Evolutionary conservation across 2,113 vertebrate genomes (phyloP).

Genomic region (Ceyx melanurus): DNA sequence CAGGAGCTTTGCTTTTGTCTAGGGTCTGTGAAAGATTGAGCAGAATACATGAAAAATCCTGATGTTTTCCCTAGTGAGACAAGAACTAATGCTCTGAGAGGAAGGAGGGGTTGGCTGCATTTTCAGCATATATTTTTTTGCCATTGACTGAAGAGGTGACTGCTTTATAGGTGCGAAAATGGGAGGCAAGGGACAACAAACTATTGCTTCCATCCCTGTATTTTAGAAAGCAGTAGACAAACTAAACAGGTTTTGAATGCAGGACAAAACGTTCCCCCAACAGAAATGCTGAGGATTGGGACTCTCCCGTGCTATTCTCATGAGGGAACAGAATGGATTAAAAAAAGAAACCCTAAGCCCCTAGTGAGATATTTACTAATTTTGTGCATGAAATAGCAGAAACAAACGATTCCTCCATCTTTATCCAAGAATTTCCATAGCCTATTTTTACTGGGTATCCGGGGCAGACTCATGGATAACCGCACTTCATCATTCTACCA

Average conservation of each 20-base stretch:
- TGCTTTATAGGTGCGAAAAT: neutral
- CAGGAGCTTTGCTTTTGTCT: neutral
- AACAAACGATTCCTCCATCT: neutral
- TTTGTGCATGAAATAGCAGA: neutral
- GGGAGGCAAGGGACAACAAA: neutral
- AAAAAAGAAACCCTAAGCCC: neutral
- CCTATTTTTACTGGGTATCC: neutral
- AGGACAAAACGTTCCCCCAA: neutral
- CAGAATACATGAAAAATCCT: neutral
- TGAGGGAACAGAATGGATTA: neutral
- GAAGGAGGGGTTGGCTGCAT: neutral
- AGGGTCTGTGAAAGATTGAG: neutral
- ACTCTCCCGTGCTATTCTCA: neutral
- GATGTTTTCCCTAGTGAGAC: neutral
- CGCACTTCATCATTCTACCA: slow-evolving; percentile 53
- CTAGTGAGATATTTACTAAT: neutral
- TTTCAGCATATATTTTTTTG: neutral
- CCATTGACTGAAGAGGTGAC: neutral
- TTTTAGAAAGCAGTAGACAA: slow-evolving; percentile 3
- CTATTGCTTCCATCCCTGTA: neutral
- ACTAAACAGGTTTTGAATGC: neutral
- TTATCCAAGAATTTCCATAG: neutral
- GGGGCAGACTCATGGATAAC: slow-evolving; percentile 6
- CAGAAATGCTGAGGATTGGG: neutral
- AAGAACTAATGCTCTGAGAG: neutral